Evolutionary conservation across 1,140 invertebrate species (phyloP).

Genomic region (Bombus ignitus): DNA sequence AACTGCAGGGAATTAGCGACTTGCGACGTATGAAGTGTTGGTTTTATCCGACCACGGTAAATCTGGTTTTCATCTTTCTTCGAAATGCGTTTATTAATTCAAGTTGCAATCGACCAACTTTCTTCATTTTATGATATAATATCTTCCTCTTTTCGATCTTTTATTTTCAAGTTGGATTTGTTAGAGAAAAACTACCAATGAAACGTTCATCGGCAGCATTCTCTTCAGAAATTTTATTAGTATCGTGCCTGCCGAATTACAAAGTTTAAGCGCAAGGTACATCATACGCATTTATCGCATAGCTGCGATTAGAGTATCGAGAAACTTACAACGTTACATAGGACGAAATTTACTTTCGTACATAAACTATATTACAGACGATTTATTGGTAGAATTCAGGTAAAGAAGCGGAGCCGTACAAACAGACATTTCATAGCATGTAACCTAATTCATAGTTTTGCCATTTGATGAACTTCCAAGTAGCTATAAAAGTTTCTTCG

Average conservation of each 20-base stretch:
- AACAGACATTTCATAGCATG: neutral
- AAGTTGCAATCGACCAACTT: too few relatives aligned
- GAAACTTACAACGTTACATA: neutral
- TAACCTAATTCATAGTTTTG: neutral
- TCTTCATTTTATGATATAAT: too few relatives aligned
- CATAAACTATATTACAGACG: neutral
- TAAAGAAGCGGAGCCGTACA: neutral
- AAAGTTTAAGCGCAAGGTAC: too few relatives aligned
- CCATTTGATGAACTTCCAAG: neutral
- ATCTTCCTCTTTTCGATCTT: too few relatives aligned
- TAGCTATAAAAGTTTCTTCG: neutral
- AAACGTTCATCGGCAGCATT: accelerated
- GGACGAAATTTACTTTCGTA: neutral
- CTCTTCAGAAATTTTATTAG: too few relatives aligned
- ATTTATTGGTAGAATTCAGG: neutral
- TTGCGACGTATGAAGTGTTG: neutral
- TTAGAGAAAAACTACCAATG: too few relatives aligned
- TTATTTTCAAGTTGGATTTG: too few relatives aligned
- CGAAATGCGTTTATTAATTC: too few relatives aligned
- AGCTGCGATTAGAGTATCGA: neutral
- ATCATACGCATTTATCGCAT: too few relatives aligned
- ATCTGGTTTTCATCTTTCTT: neutral
- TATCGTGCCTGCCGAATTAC: too few relatives aligned
- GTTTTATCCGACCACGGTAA: neutral
- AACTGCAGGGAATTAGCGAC: neutral